A percentile compares a stretch with the other conserved stretches of the same genome.
Conservation (phyloP, 2,113 vertebrate genomes). For the Sphaerodactylus townsendi region DNA sequence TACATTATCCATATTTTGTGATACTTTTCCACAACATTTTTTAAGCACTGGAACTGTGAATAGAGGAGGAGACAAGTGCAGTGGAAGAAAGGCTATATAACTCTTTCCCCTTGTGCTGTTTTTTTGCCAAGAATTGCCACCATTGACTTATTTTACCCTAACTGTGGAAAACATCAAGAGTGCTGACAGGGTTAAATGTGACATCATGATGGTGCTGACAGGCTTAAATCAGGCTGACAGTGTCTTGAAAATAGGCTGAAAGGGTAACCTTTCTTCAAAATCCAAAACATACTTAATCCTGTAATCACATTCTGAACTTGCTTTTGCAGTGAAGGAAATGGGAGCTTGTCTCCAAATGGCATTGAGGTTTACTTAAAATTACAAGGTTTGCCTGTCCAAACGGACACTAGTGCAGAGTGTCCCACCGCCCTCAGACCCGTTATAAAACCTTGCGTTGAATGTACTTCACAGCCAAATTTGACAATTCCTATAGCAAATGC, state of each 20-base stretch:
- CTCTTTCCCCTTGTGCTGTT: too few relatives aligned
- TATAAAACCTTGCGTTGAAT: not conserved
- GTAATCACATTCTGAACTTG: conserved; percentile 75
- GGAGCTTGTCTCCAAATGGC: conserved; percentile 72
- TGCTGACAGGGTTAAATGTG: too few relatives aligned
- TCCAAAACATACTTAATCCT: conserved; percentile 69
- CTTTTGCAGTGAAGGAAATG: conserved; percentile 77
- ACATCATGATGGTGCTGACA: not conserved
- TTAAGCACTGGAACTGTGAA: not conserved
- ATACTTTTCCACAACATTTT: not conserved
- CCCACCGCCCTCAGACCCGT: not conserved
- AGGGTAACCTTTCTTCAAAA: conserved; percentile 73
- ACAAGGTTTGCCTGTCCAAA: conserved; percentile 61
- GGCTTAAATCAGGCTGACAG: conserved; percentile 48
- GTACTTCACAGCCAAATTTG: accelerated
- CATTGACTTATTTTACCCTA: too few relatives aligned
- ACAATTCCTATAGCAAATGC: conserved; percentile 15
- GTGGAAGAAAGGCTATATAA: too few relatives aligned
- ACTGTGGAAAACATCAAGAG: not conserved
- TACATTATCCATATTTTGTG: not conserved
- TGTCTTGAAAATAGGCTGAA: conserved; percentile 64
- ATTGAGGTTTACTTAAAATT: conserved; percentile 71
- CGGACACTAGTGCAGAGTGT: conserved; percentile 5
- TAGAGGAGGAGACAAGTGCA: too few relatives aligned
- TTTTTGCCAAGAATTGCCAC: too few relatives aligned